Evolutionary conservation across 2,888 invertebrate genomes (phyloP), one percentile per base, ranked within the genome.

Genomic region (Parnassius glacialis): DNA sequence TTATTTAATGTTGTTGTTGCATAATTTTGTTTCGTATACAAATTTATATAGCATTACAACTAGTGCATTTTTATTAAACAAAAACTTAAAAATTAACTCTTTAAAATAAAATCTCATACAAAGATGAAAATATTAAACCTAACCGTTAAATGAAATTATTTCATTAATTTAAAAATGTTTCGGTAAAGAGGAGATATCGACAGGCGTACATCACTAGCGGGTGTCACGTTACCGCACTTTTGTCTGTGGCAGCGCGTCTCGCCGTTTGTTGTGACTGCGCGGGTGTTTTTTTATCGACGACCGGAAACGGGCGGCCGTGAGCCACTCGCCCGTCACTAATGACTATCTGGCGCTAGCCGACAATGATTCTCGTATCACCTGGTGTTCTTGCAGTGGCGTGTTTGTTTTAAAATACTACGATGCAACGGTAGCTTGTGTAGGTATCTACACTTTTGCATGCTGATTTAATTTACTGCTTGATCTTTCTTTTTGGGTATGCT

Each of bases 211-310:
- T 51, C 74, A 62, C 72, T 74, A 73, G 57, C 73, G 75, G 76
- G 81, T 81, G 80, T 80, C 71, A 64, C 64, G 74, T 77, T 78
- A 75, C 73, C 66, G 69, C 68, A 68, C 70, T 70, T 70, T 64
- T 68, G 69, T 68, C 69, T 64, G 67, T 66, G 56, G 64, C 61
- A 55, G 57, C 71, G 68, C 72, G 72, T 71, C 72, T 69, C 69
- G 64, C 64, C 63, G 74, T 71, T 80, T 77, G 74, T 78, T 74
- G 73, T 75, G 75, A 72, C 73, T 73, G 70, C 58, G 66, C 62
- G 58, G 52, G 57, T 20, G 54, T 65, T 61, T 65, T 70, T 75
- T 74, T 64, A 68, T 65, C 70, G 68, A 56, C 64, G 67, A 62
- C 64, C 76, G 79, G 80, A 79, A 78, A 70, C 71, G 68, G 57